These are phyloP conservation scores for Sarcophaga caerulescens DNA, from an alignment of 2,888 invertebrate species.

Conservation along the genomic window DNA sequence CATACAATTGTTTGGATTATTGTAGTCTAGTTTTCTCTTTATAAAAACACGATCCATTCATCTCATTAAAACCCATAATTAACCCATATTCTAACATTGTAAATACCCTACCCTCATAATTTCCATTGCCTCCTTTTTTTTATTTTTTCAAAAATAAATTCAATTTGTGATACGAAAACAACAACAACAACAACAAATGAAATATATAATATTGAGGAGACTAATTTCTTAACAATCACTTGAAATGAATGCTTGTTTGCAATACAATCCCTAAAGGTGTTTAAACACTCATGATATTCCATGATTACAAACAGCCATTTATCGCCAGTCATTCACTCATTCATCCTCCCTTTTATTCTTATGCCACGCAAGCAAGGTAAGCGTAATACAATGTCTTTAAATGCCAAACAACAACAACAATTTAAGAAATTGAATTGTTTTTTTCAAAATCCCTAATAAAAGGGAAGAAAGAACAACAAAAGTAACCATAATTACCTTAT, in stretches of 20 bases:
- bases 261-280: slow-evolving; percentile 58
- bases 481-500: slow-evolving; percentile 64
- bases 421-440: slow-evolving; percentile 60
- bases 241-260: slow-evolving; percentile 40
- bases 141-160: slow-evolving; percentile 46
- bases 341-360: neutral
- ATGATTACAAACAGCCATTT: slow-evolving; percentile 19
- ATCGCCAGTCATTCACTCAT: neutral
- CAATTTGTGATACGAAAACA: slow-evolving; percentile 22
- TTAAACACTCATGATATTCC: slow-evolving; percentile 10
- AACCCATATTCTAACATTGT: slow-evolving; percentile 20
- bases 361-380: neutral
- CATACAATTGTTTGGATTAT: neutral
- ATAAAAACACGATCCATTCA: no score
- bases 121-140: neutral
- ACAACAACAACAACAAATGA: neutral
- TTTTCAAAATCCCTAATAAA: neutral
- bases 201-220: slow-evolving; percentile 55
- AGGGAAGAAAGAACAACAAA: slow-evolving; percentile 26
- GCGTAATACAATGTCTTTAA: neutral
- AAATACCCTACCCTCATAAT: slow-evolving; percentile 64
- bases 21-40: no score
- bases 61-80: slow-evolving; percentile 1
- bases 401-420: slow-evolving; percentile 10
- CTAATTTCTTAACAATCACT: slow-evolving; percentile 67